These are phyloP conservation scores for Sceloporus undulatus DNA, from an alignment of 2,113 vertebrate genomes.

Conservation along the genomic window DNA sequence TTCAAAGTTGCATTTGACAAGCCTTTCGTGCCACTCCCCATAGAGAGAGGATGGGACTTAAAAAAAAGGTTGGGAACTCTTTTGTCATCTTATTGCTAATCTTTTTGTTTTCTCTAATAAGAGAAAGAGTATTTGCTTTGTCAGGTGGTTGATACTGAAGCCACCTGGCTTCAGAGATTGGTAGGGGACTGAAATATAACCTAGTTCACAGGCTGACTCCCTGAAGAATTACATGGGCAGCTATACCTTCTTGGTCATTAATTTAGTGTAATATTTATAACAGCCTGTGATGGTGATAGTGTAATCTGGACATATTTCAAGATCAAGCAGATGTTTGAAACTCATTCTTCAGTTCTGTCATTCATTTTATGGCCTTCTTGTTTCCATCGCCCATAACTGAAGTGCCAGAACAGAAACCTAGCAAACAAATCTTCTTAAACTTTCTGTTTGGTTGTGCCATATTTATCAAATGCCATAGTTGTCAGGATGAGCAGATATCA, in stretches of 20 bases:
- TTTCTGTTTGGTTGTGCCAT: neutral
- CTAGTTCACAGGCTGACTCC: neutral
- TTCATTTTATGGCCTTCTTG: neutral
- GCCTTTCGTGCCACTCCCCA: neutral
- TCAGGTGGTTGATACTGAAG: neutral
- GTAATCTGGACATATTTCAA: neutral
- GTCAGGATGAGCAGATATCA: neutral
- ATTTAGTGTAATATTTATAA: neutral
- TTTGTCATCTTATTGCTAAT: neutral
- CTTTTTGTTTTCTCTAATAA: neutral
- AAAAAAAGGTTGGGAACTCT: too few species aligned
- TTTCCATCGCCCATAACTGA: neutral
- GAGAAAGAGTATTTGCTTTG: neutral
- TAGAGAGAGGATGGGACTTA: too few species aligned
- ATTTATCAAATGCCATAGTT: neutral
- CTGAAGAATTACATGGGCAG: constrained; percentile 17
- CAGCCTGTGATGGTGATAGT: neutral
- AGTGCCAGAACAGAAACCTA: neutral
- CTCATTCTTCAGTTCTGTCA: neutral
- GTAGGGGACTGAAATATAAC: neutral
- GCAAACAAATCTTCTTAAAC: neutral
- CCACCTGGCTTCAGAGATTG: neutral
- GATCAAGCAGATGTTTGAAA: neutral
- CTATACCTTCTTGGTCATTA: neutral
- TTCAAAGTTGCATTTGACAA: neutral